Percentiles rank a stretch among this genome's conserved stretches.
These are phyloP conservation scores for Harlomillsia oculata DNA, from an alignment of 1,140 invertebrate species.

Conservation along the genomic window DNA sequence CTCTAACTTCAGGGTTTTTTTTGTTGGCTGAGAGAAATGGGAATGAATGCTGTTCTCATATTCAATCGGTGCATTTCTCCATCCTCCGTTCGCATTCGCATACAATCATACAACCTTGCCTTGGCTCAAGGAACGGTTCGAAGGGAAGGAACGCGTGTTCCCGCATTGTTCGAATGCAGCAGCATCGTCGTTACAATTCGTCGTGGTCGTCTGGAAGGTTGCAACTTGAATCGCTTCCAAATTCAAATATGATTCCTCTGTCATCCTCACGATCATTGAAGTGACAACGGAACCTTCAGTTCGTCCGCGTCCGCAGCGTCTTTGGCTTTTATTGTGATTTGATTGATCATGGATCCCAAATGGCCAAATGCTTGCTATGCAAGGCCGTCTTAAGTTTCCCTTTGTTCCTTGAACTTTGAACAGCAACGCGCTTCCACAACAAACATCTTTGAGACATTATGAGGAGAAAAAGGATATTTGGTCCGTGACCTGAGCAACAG, in stretches of 20 bases:
- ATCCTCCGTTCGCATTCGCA: constrained; percentile 26
- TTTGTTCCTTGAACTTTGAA: constrained; percentile 30
- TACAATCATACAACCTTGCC: too few species aligned
- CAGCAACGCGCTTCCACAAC: constrained; percentile 3
- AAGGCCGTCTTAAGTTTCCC: constrained; percentile 29
- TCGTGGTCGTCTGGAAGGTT: constrained; percentile 77
- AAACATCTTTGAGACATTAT: constrained; percentile 42
- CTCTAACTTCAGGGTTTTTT: constrained; percentile 71
- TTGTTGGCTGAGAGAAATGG: constrained; percentile 63
- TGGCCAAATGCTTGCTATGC: constrained; percentile 41
- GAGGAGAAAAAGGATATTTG: constrained; percentile 92
- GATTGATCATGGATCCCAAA: constrained; percentile 35
- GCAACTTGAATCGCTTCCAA: constrained; percentile 75
- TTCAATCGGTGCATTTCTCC: too few species aligned
- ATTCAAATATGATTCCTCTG: too few species aligned
- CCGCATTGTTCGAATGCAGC: constrained; percentile 66
- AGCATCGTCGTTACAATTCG: constrained; percentile 70
- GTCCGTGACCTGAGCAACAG: constrained; percentile 87
- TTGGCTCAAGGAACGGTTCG: constrained; percentile 25
- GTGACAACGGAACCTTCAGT: constrained; percentile 8
- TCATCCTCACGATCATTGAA: constrained; percentile 51
- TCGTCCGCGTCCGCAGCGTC: constrained; percentile 9
- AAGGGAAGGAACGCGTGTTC: constrained; percentile 57
- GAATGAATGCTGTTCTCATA: constrained; percentile 59
- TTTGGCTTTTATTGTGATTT: too few species aligned